Evolutionary conservation across 92 coral and sea anemone species (phyloP).

Genomic region (Epizoanthus stellaris): DNA sequence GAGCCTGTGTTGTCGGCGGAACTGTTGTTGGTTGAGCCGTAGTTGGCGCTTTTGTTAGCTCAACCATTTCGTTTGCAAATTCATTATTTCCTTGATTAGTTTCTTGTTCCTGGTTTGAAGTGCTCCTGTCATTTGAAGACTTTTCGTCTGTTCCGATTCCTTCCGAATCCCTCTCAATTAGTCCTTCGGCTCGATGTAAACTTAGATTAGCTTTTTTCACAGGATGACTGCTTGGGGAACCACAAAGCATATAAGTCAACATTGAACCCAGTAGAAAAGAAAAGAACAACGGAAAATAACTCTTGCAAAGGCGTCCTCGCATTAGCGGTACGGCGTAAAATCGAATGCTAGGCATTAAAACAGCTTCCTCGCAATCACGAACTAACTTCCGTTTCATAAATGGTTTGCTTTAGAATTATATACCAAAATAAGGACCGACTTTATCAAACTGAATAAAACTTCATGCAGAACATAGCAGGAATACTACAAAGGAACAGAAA

Average conservation of each 20-base stretch:
- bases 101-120: too few relatives aligned
- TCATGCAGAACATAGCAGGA: background rate
- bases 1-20: conserved; percentile 41
- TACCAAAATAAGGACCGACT: background rate
- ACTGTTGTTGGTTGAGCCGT: conserved; percentile 7
- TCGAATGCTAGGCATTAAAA: conserved; percentile 2
- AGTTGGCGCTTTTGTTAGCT: background rate
- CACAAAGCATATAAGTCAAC: conserved; percentile 28
- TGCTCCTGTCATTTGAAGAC: background rate
- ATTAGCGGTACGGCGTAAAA: background rate
- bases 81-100: background rate
- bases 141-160: background rate
- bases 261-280: conserved; percentile 32
- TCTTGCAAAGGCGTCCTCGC: conserved; percentile 33
- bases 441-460: background rate
- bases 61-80: background rate
- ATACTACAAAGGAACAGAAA: background rate
- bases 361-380: background rate
- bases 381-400: background rate
- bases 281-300: conserved; percentile 10
- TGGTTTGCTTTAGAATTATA: background rate
- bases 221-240: background rate
- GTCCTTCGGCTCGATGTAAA: background rate
- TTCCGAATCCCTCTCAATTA: background rate
- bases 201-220: background rate